Conservation (phyloP, 2,113 vertebrate species). For the Glareola pratincola region DNA sequence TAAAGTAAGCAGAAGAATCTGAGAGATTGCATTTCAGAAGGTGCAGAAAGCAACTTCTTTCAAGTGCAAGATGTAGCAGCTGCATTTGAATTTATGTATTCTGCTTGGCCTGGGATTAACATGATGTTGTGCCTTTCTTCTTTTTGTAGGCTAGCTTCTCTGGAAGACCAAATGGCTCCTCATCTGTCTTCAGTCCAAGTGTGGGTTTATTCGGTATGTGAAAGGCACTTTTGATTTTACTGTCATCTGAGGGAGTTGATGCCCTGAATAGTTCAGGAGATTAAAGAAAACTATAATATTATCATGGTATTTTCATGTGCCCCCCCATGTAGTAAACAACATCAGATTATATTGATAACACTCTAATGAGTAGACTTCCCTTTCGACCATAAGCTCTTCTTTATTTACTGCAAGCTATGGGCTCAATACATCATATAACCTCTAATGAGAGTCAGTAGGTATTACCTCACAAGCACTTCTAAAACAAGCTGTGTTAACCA, state of each 20-base stretch:
- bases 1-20: background rate
- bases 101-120: background rate
- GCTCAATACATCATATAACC: background rate
- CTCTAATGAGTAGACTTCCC: background rate
- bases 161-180: constrained; percentile 22
- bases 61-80: background rate
- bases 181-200: background rate
- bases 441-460: background rate
- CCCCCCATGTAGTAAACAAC: rapidly evolving
- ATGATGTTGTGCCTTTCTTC: background rate
- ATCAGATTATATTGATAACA: background rate
- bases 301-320: background rate
- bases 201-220: constrained; percentile 51
- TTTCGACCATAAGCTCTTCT: rapidly evolving
- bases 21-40: background rate
- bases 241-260: background rate
- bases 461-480: background rate
- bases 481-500: background rate
- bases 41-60: background rate
- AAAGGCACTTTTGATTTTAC: background rate
- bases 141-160: constrained; percentile 41
- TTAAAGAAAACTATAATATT: background rate
- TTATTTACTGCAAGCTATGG: background rate
- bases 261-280: background rate
- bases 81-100: background rate